phyloP scores from a whole-genome alignment of 2,888 invertebrate genomes.

The Elysia crispata region DNA sequence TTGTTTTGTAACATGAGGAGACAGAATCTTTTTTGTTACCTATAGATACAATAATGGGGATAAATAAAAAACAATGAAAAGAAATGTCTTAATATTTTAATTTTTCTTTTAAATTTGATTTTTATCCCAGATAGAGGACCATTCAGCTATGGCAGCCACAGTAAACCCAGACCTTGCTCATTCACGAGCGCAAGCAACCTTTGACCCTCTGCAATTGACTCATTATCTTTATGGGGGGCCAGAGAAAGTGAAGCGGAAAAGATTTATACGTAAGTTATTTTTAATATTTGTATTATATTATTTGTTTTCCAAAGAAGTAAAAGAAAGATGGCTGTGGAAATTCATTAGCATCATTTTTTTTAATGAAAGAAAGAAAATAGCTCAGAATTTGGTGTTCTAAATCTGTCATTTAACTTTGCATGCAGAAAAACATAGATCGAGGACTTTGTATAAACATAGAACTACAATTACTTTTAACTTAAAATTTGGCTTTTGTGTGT shows the following conservation, averaged over 20 bases:
- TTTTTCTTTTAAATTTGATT: neutral
- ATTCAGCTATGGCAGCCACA: neutral
- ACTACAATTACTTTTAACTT: too few species aligned
- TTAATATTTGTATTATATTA: neutral
- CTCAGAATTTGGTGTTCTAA: too few species aligned
- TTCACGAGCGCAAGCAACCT: conserved; percentile 69
- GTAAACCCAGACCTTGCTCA: conserved; percentile 68
- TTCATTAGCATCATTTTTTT: neutral
- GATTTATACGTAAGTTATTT: conserved; percentile 61
- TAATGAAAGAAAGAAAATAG: too few species aligned
- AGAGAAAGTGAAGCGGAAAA: conserved; percentile 58
- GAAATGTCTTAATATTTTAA: too few species aligned
- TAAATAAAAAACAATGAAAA: too few species aligned
- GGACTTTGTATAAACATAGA: too few species aligned
- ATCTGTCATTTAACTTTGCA: too few species aligned
- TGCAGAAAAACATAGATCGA: too few species aligned
- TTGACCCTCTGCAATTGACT: conserved; percentile 68
- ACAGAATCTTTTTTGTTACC: too few species aligned
- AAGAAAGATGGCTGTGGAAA: neutral
- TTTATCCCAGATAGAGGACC: neutral
- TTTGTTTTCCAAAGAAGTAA: neutral
- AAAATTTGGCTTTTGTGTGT: too few species aligned
- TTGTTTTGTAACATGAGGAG: too few species aligned
- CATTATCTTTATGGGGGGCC: conserved; percentile 67
- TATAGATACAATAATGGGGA: too few species aligned